Percentiles rank a stretch among this genome's conserved stretches.
These are phyloP conservation scores for Desmophyllum pertusum DNA, from an alignment of 92 coral and sea anemone species.

Conservation along the genomic window DNA sequence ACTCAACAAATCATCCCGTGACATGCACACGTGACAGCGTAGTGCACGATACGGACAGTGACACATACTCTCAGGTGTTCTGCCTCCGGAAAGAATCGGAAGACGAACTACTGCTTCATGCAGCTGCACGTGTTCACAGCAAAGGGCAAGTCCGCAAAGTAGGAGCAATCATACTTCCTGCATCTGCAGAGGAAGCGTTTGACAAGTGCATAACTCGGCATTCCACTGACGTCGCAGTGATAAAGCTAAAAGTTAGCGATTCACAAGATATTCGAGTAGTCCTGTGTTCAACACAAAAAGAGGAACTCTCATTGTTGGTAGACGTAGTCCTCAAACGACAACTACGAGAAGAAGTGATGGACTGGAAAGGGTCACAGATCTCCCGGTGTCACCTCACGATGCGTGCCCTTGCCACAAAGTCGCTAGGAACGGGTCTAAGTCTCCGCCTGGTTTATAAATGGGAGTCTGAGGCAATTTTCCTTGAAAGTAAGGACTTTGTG, in stretches of 20 bases:
- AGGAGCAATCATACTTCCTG: background rate
- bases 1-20: background rate
- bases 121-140: background rate
- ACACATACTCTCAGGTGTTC: conserved; percentile 17
- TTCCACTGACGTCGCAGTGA: background rate
- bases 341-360: background rate
- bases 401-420: background rate
- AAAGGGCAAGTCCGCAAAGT: background rate
- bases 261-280: background rate
- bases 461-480: background rate
- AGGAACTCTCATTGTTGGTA: background rate
- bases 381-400: conserved; percentile 2
- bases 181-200: background rate
- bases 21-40: background rate
- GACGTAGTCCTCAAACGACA: background rate
- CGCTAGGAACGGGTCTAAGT: background rate
- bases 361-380: background rate
- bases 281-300: background rate
- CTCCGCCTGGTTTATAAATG: conserved; percentile 2
- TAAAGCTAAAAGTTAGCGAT: background rate
- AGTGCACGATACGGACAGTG: background rate
- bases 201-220: background rate
- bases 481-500: background rate
- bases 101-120: background rate
- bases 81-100: background rate